These are phyloP conservation scores for Xestoiulus laeticollis DNA, from an alignment of 2,888 invertebrate genomes.

Conservation along the genomic window DNA sequence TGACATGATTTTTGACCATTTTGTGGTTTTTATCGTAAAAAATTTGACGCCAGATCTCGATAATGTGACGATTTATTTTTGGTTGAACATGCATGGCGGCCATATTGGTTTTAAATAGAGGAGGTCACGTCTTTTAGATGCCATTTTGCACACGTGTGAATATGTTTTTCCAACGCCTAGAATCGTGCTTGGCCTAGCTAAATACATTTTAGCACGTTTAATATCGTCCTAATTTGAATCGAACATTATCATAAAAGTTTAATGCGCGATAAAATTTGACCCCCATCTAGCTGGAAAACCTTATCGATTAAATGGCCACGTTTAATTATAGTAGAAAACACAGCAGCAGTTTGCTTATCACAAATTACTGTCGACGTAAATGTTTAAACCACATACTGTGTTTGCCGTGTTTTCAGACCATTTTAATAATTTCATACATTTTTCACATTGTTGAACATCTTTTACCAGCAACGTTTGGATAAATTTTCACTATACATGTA, in stretches of 20 bases:
- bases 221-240: slow-evolving; percentile 21
- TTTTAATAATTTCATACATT: not conserved
- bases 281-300: not conserved
- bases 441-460: not conserved
- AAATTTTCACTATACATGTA: too few species aligned
- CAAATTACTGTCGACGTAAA: not conserved
- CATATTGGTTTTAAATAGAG: too few species aligned
- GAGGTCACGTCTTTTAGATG: not conserved
- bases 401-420: not conserved
- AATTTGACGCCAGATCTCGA: not conserved
- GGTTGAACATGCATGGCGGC: not conserved
- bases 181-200: not conserved
- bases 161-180: not conserved
- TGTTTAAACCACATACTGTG: not conserved
- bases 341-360: too few species aligned
- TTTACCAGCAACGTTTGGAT: too few species aligned
- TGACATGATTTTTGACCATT: not conserved
- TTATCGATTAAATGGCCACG: not conserved
- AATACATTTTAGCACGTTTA: not conserved
- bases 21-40: not conserved
- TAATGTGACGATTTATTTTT: not conserved
- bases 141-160: slow-evolving; percentile 15
- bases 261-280: slow-evolving; percentile 33
- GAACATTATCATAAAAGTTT: slow-evolving; percentile 37
- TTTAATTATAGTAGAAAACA: not conserved